These are phyloP conservation scores for Microctonus brassicae DNA, from an alignment of 2,888 invertebrate species.

Conservation along the genomic window DNA sequence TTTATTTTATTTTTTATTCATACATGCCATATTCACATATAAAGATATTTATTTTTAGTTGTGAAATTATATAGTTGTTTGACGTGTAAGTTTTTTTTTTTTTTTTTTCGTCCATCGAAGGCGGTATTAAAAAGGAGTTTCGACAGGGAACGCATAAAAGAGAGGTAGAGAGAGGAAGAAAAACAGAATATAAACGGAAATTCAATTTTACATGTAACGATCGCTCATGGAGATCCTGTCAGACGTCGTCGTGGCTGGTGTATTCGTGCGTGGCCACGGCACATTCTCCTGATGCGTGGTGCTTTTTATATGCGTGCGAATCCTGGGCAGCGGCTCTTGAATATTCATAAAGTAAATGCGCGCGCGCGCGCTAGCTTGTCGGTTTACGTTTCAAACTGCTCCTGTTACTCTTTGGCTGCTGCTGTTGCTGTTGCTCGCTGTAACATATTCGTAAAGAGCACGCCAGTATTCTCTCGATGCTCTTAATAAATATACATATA, in stretches of 20 bases:
- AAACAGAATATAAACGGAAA: slow-evolving; percentile 3
- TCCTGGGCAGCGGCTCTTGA: slow-evolving; percentile 38
- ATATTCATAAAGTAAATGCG: slow-evolving; percentile 44
- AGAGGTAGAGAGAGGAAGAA: no score
- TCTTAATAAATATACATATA: slow-evolving; percentile 40
- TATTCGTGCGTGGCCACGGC: slow-evolving; percentile 18
- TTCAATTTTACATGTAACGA: slow-evolving; percentile 35
- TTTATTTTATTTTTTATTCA: not conserved
- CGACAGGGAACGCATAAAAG: no score
- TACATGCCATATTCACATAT: not conserved
- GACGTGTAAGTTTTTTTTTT: not conserved
- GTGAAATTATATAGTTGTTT: not conserved
- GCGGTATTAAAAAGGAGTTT: not conserved
- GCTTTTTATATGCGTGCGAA: slow-evolving; percentile 38
- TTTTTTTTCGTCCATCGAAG: not conserved
- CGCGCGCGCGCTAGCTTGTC: not conserved
- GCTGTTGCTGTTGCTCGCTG: not conserved
- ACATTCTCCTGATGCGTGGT: slow-evolving; percentile 29
- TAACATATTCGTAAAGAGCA: slow-evolving; percentile 34
- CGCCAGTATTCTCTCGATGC: slow-evolving; percentile 30
- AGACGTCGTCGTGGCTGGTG: not conserved
- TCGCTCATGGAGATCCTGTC: slow-evolving; percentile 30
- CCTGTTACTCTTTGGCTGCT: slow-evolving; percentile 1
- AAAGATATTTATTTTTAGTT: not conserved
- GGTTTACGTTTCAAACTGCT: slow-evolving; percentile 5